Base-by-base conservation (phyloP, 2,888 invertebrate genomes). In the Drosophila neonasuta region DNA sequence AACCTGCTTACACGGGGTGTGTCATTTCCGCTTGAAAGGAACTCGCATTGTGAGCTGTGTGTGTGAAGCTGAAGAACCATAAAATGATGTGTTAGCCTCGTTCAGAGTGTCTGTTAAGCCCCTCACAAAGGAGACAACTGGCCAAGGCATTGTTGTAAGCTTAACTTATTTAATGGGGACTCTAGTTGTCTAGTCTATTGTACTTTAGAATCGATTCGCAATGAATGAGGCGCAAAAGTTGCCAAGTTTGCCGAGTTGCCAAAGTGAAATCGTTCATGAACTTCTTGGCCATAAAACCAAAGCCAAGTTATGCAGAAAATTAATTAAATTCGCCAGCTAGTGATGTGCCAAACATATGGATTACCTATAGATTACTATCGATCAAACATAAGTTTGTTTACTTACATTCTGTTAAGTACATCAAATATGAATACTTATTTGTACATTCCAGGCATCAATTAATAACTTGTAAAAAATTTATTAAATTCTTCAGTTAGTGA, bases 1-100 rank as follows among this genome's bases (percentile, higher is more conserved):
- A 68, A 68, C 45, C 52, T 65, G 64, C 41, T 59, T 68, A 63
- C 29, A 55, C n/a, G 36, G 59, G 87, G 76, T 76, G 76, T 67
- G 82, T 58, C 83, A 65, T 85, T 87, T 87, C 87, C 80, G 87
- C 56, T 65, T 57, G 39, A 69, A 70, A 75, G 59, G 75, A 70
- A 62, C 64, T 58, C 30, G 55, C 44, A 39, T 45, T 51, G 54
- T 52, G 46, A 58, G 36, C n/a, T 20, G 17, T 45, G 30, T 45
- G 30, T 68, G 56, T 63, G 52, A 11, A 39, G 36, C 36, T 29
- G 59, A 74, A 60, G 64, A 52, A 42, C 44, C 42, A 62, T 74
- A 74, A 78, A 78, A 78, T 34, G 10, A 70, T 75, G 65, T 79
- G 70, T 75, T 46, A 56, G 77, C 51, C 54, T 56, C 11, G 30